Evolutionary conservation across 2,888 invertebrate species (phyloP).

Genomic region (Amphipyra tragopoginis): DNA sequence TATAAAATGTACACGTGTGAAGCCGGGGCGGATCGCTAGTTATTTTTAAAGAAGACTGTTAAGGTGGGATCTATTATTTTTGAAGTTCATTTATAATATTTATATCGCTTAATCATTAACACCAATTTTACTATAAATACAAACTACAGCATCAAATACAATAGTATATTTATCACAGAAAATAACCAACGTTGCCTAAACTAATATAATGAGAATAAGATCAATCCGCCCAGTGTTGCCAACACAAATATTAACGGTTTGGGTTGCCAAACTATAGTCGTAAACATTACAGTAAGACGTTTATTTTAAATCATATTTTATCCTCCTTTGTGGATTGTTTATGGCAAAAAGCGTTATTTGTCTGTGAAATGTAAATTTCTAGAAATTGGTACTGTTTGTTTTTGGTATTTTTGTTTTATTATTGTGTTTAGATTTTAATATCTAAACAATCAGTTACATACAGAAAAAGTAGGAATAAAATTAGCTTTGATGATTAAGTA

Average conservation of each 20-base stretch:
- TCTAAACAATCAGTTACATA: background rate
- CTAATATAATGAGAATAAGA: conserved; percentile 49
- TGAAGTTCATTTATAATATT: too few species aligned
- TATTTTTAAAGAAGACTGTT: too few species aligned
- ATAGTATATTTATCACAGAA: conserved; percentile 25
- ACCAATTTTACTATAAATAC: conserved; percentile 6
- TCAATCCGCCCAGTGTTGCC: conserved; percentile 47
- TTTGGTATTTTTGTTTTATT: conserved; percentile 2
- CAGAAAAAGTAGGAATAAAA: too few species aligned
- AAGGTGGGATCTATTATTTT: too few species aligned
- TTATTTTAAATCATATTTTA: conserved; percentile 59
- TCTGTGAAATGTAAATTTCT: conserved; percentile 16
- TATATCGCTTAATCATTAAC: too few species aligned
- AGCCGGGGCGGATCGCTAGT: too few species aligned
- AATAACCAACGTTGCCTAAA: conserved; percentile 28
- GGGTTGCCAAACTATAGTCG: conserved; percentile 50
- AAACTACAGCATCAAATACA: conserved; percentile 13
- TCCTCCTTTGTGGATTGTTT: conserved; percentile 52
- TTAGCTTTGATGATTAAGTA: too few species aligned
- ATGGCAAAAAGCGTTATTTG: conserved; percentile 26
- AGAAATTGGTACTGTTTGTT: conserved; percentile 10
- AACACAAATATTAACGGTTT: conserved; percentile 49
- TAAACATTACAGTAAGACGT: conserved; percentile 49
- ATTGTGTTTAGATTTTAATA: background rate
- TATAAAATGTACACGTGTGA: too few species aligned